These are phyloP conservation scores for Mylabris phalerata DNA, from an alignment of 1,140 invertebrate genomes.

Conservation along the genomic window DNA sequence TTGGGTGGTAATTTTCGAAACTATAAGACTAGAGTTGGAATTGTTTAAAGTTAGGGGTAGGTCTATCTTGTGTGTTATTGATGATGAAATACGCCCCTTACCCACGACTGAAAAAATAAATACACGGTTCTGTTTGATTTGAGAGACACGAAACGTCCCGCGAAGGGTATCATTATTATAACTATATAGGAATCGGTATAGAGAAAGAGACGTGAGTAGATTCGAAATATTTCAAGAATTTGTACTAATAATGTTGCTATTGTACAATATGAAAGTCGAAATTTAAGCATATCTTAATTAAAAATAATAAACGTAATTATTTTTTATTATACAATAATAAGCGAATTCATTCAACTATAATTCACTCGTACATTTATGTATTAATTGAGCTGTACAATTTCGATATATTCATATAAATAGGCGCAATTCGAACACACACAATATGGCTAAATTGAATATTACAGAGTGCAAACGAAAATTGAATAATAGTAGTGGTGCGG, in stretches of 20 bases:
- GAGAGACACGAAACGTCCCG: conserved; percentile 17
- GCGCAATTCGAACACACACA: conserved; percentile 33
- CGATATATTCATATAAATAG: conserved; percentile 36
- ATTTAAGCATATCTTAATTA: no score
- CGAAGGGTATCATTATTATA: conserved; percentile 22
- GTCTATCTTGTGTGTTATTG: no score
- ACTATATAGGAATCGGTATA: conserved; percentile 16
- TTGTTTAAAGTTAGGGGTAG: no score
- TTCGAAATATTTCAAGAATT: conserved; percentile 17
- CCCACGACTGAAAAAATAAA: conserved; percentile 1
- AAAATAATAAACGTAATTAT: no score
- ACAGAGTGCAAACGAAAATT: conserved; percentile 35
- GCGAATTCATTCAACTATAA: conserved; percentile 18
- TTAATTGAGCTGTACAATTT: conserved; percentile 36
- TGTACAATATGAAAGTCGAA: no score
- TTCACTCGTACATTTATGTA: conserved; percentile 23
- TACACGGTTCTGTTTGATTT: conserved; percentile 12
- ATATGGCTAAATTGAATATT: conserved; percentile 36
- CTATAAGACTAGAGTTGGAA: no score
- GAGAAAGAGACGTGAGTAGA: conserved; percentile 10
- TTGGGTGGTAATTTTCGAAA: no score
- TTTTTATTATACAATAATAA: no score
- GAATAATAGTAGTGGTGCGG: conserved; percentile 31
- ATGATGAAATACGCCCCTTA: no score
- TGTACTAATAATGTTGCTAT: conserved; percentile 9